A percentile compares a stretch with the other conserved stretches of the same genome.
Evolutionary conservation across 23 tunicate genomes (phyloP).

Genomic region (Pegea sp.): DNA sequence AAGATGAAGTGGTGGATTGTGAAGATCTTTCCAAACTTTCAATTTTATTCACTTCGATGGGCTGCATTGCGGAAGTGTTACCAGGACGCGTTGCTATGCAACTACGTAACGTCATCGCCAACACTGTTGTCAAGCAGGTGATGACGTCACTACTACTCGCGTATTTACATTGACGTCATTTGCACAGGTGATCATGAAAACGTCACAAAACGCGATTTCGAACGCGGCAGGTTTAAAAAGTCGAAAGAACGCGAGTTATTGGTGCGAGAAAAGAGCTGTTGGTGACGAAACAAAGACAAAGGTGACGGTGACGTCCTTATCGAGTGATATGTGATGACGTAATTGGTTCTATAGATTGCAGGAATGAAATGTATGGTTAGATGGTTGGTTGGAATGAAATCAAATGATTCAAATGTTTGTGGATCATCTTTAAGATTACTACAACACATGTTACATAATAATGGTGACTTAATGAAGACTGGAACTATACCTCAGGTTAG

Average conservation of each 20-base stretch:
- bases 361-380: conserved; percentile 90
- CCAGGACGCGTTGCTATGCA: conserved; percentile 43
- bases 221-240: conserved; percentile 5
- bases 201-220: neutral
- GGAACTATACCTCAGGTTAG: conserved; percentile 36
- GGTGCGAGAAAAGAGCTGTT: conserved; percentile 52
- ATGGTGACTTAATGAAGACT: conserved; percentile 82
- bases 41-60: conserved; percentile 39
- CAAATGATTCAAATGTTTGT: conserved; percentile 60
- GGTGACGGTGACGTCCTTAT: too few relatives aligned
- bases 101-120: conserved; percentile 30
- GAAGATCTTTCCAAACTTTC: conserved; percentile 12
- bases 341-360: too few relatives aligned
- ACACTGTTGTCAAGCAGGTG: conserved; percentile 69
- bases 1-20: conserved; percentile 16
- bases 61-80: conserved; percentile 68
- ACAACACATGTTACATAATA: conserved; percentile 83
- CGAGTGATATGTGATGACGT: too few relatives aligned
- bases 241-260: conserved; percentile 47
- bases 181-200: conserved; percentile 64
- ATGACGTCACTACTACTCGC: too few relatives aligned
- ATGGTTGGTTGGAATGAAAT: conserved; percentile 63
- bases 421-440: conserved; percentile 51
- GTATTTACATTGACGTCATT: neutral
- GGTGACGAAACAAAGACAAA: conserved; percentile 44